A percentile compares a stretch with the other conserved stretches of the same genome.
phyloP scores from a whole-genome alignment of 2,797 vertebrate genomes.

The Botia kubotai region DNA sequence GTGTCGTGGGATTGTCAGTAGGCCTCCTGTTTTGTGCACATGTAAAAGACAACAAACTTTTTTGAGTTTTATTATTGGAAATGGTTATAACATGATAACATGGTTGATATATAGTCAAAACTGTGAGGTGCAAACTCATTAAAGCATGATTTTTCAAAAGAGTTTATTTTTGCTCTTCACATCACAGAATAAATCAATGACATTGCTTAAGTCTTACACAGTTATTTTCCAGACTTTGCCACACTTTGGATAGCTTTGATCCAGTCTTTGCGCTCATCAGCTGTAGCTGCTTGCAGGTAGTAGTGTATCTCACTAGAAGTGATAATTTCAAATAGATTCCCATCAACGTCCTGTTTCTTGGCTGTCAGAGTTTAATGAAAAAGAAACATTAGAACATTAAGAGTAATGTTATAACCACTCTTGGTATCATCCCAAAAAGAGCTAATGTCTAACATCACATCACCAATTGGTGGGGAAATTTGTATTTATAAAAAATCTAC shows the following conservation, averaged over 20 bases:
- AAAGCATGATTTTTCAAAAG: neutral
- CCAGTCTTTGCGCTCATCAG: constrained; percentile 91
- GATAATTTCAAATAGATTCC: constrained; percentile 97
- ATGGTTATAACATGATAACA: neutral
- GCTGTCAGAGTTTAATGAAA: constrained; percentile 70
- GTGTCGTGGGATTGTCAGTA: neutral
- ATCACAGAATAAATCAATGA: neutral
- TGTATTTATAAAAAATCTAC: no score
- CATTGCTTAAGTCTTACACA: neutral
- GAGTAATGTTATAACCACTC: neutral
- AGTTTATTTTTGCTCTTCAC: neutral
- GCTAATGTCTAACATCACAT: neutral
- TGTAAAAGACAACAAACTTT: neutral
- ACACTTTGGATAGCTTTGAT: constrained; percentile 90
- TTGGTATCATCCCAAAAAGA: neutral
- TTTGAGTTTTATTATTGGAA: neutral
- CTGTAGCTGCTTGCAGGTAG: constrained; percentile 89
- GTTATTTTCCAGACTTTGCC: constrained; percentile 89
- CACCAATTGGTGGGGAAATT: no score
- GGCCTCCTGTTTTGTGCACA: neutral
- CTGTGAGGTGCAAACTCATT: neutral
- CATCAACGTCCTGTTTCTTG: constrained; percentile 84
- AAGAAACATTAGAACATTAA: neutral
- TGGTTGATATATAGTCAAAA: neutral
- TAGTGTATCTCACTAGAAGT: constrained; percentile 91